phyloP scores from a whole-genome alignment of 1,140 invertebrate species.

The Apocrypta bakeri region DNA sequence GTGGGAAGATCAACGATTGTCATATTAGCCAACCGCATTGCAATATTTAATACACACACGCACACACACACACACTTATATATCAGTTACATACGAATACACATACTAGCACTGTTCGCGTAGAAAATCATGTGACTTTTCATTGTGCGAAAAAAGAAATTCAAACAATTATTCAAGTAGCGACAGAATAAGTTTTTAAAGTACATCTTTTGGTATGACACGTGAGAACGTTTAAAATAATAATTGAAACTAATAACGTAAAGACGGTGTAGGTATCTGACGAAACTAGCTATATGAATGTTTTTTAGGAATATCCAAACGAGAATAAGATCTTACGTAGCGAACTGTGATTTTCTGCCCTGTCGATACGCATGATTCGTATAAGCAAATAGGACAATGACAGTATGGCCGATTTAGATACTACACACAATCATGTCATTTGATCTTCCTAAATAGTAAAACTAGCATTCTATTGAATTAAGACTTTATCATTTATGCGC shows the following conservation, averaged over 20 bases:
- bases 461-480: conserved; percentile 63
- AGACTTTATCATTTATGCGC: conserved; percentile 59
- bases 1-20: conserved; percentile 22
- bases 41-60: too few relatives aligned
- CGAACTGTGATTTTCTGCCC: conserved; percentile 31
- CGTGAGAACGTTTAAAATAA: too few relatives aligned
- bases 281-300: neutral
- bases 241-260: too few relatives aligned
- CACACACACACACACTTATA: too few relatives aligned
- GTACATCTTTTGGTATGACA: too few relatives aligned
- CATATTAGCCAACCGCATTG: neutral
- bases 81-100: conserved; percentile 8
- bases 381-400: neutral
- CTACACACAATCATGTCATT: conserved; percentile 21
- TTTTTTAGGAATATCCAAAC: neutral
- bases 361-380: neutral
- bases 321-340: conserved; percentile 13
- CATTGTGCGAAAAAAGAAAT: neutral
- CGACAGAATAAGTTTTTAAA: too few relatives aligned
- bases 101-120: neutral
- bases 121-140: neutral
- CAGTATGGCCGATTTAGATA: neutral
- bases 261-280: neutral
- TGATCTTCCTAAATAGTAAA: conserved; percentile 54
- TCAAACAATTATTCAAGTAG: too few relatives aligned